Base-by-base conservation (phyloP, 2,888 invertebrate genomes). In the Brachylomia viminalis region DNA sequence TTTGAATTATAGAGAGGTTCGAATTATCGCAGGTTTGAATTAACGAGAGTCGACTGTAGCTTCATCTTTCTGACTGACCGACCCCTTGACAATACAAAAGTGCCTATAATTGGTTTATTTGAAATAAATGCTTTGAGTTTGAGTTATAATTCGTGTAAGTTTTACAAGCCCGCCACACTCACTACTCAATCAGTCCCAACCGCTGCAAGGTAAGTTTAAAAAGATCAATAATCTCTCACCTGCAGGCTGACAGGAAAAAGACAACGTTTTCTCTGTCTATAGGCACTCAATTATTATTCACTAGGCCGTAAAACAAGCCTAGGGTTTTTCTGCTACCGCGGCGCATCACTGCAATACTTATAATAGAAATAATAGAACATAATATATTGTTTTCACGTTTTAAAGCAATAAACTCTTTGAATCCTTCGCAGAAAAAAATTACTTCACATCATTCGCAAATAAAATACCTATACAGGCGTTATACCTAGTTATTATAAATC, bases 211-310 rank as follows among this genome's bases (percentile, higher is more conserved):
- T n/a, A n/a, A n/a, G n/a, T n/a, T n/a, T n/a, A n/a, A n/a, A 56
- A 68, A 42, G 5, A 10, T n/a, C 11, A 47, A 69, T 33, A 70
- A 33, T 27, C 72, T 27, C 10, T 49, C 33, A 71, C 20, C 27
- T 47, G 27, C 45, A 17, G 42, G 27, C 38, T 68, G 54, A 33
- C 38, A 67, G 79, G 75, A 72, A 72, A 73, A 72, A 30, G 0
- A 23, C 15, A 1, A 69, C 27, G 17, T 20, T 69, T 64, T 45
- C 42, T 45, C 69, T 17, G 38, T 30, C 3, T 42, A 69, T 23
- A 62, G 27, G 23, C 30, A 17, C 23, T 20, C 7, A 27, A 27
- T 42, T 38, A 20, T 52, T 45, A 75, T 66, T 52, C 33, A 75
- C 27, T 52, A n/a, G 15, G 42, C n/a, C 27, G 49, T 33, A 78